phyloP scores from a whole-genome alignment of 2,888 invertebrate species.

The Ecliptopera silaceata region DNA sequence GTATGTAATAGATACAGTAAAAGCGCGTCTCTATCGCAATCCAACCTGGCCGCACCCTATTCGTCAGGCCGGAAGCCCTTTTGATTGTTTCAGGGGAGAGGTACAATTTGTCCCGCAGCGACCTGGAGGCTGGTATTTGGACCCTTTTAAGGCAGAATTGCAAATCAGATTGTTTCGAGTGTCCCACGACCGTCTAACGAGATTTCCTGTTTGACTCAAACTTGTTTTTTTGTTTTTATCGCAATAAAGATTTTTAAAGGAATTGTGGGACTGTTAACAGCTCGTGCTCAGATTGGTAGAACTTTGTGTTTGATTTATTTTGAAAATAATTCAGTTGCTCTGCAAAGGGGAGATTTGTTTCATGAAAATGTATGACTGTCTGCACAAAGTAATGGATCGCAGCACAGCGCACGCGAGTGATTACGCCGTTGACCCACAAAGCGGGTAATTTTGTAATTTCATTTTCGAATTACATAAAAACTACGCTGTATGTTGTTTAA shows the following conservation, averaged over 20 bases:
- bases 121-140: slow-evolving; percentile 32
- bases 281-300: neutral
- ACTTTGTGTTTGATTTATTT: neutral
- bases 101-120: slow-evolving; percentile 40
- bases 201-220: slow-evolving; percentile 38
- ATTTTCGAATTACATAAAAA: slow-evolving; percentile 17
- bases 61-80: slow-evolving; percentile 32
- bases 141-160: slow-evolving; percentile 57
- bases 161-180: slow-evolving; percentile 63
- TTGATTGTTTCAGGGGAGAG: slow-evolving; percentile 53
- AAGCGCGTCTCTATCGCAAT: neutral
- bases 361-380: neutral
- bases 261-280: slow-evolving; percentile 11
- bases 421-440: slow-evolving; percentile 1
- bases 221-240: slow-evolving; percentile 34
- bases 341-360: neutral
- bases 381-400: slow-evolving; percentile 6
- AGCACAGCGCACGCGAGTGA: slow-evolving; percentile 1
- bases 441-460: slow-evolving; percentile 5
- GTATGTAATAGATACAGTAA: neutral
- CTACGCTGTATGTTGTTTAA: slow-evolving; percentile 16
- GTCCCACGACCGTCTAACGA: slow-evolving; percentile 44
- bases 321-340: neutral
- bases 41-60: slow-evolving; percentile 1
- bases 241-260: slow-evolving; percentile 27